These are phyloP conservation scores for Adineta ricciae DNA, from an alignment of 2,888 invertebrate species.

Conservation along the genomic window DNA sequence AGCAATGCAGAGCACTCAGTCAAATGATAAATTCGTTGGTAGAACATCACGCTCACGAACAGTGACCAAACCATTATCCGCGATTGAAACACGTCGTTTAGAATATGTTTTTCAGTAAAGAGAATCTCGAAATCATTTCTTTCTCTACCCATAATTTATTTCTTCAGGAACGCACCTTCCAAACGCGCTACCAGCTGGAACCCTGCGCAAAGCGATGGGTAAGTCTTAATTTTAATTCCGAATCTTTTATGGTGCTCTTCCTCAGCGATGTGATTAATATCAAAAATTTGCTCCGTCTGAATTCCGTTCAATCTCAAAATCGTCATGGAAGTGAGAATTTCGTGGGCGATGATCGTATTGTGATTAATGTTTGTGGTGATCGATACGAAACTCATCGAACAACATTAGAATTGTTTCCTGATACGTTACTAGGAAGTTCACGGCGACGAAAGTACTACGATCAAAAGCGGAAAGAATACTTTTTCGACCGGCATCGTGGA, in stretches of 20 bases:
- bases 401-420: conserved; percentile 44
- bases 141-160: not conserved
- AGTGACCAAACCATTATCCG: not conserved
- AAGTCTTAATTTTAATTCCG: not conserved
- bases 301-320: not conserved
- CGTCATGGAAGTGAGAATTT: not conserved
- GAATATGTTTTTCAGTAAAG: not conserved
- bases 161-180: not conserved
- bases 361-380: conserved; percentile 44
- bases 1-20: not conserved
- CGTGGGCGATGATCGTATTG: not conserved
- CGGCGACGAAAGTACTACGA: conserved; percentile 41
- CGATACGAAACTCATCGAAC: conserved; percentile 46
- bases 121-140: not conserved
- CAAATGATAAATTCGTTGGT: not conserved
- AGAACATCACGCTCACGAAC: not conserved
- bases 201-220: not conserved
- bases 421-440: conserved; percentile 44
- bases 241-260: no score
- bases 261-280: not conserved
- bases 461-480: conserved; percentile 42
- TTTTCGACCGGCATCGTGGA: conserved; percentile 46
- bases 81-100: not conserved
- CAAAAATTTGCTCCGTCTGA: not conserved
- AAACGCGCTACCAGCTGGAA: no score